These are phyloP conservation scores for Cataglyphis livida DNA, from an alignment of 2,888 invertebrate species.

Conservation along the genomic window DNA sequence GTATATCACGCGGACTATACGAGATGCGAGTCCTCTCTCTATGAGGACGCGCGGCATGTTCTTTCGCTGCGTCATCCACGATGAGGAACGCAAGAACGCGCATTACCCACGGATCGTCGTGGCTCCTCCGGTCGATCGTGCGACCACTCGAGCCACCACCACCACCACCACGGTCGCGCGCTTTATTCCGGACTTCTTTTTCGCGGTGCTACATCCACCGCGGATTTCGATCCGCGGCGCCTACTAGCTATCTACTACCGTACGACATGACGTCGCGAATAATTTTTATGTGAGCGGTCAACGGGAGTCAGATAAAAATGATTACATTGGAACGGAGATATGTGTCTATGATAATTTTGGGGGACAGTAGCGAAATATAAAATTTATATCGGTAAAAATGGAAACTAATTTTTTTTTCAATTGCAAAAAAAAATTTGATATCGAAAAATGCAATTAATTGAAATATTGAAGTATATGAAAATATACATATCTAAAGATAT, in stretches of 20 bases:
- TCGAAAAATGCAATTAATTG: background rate
- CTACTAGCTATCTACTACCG: slow-evolving; percentile 1
- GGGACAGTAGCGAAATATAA: no score
- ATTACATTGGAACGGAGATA: background rate
- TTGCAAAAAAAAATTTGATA: background rate
- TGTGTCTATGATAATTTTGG: no score
- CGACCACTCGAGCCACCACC: slow-evolving; percentile 69
- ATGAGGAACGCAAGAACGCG: slow-evolving; percentile 77
- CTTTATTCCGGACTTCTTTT: slow-evolving; percentile 32
- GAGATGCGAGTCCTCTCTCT: slow-evolving; percentile 60
- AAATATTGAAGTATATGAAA: background rate
- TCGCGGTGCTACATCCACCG: slow-evolving; percentile 26
- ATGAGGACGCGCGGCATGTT: slow-evolving; percentile 67
- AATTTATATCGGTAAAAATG: no score
- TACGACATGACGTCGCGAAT: slow-evolving; percentile 7
- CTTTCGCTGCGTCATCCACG: slow-evolving; percentile 79
- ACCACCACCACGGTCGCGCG: slow-evolving; percentile 61
- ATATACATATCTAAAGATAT: background rate
- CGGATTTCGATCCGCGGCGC: slow-evolving; percentile 49
- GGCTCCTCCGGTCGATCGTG: slow-evolving; percentile 69
- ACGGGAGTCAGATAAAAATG: background rate
- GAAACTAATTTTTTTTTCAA: background rate
- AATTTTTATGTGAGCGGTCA: slow-evolving; percentile 42
- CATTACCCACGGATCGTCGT: slow-evolving; percentile 73
- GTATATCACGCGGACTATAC: slow-evolving; percentile 65